phyloP scores from a whole-genome alignment of 2,113 vertebrate genomes.

The Balaeniceps rex region DNA sequence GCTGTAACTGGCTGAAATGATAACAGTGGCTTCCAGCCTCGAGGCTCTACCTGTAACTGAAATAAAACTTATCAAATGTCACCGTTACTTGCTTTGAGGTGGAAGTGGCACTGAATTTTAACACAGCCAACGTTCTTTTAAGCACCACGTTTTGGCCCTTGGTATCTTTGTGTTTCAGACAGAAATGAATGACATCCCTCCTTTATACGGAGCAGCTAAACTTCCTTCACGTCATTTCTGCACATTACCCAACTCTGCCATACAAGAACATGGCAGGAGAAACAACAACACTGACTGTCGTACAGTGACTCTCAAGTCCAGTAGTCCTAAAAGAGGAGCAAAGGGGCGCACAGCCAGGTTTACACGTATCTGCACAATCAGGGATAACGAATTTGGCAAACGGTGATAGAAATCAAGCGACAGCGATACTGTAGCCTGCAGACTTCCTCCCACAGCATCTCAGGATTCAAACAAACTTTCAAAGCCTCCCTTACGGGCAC shows the following conservation, averaged over 20 bases:
- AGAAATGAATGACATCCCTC: background rate
- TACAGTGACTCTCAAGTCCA: background rate
- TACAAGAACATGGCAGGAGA: background rate
- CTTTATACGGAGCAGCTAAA: background rate
- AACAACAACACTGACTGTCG: background rate
- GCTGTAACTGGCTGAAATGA: background rate
- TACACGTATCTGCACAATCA: background rate
- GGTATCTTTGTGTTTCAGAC: background rate
- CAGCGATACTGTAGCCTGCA: background rate
- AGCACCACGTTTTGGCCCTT: background rate
- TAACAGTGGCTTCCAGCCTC: background rate
- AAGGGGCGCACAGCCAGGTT: background rate
- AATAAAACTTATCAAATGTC: background rate
- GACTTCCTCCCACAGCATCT: background rate
- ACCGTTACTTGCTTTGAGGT: background rate
- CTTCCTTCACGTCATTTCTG: background rate
- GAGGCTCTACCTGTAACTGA: background rate
- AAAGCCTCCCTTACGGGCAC: background rate
- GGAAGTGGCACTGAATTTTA: background rate
- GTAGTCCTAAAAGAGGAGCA: background rate
- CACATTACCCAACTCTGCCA: background rate
- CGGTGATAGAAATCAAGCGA: background rate
- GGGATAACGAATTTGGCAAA: background rate
- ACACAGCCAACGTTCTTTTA: background rate
- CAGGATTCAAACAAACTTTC: background rate